Evolutionary conservation across 2,797 vertebrate genomes (phyloP), one percentile per base, ranked within the genome.

Genomic region (Syndactyla subalaris): DNA sequence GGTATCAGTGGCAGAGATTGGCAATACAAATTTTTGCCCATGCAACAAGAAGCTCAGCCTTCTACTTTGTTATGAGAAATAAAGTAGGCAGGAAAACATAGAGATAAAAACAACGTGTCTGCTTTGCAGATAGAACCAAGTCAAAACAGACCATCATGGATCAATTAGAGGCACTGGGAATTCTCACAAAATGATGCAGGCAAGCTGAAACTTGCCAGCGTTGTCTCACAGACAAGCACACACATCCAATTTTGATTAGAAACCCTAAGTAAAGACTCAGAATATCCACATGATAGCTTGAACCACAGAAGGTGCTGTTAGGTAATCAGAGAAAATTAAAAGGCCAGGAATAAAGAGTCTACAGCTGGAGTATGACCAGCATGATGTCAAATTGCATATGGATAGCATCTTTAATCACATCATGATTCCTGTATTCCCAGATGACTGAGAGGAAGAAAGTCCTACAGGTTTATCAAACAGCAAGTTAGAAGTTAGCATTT

Each of bases 281-380:
- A 92, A 18, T 65, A 93, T 72, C 89, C 66, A 67, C 70, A 88
- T 12, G 11, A 86, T 87, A 87, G 85, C 52, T 61, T 85, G 68
- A 95, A 86, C 43, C 71, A 89, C 82, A 95, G 87, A 95, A 95
- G 81, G 79, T 95, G 87, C 93, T 94, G 89, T 85, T 92, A 88
- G 87, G 65, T 95, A 89, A 93, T 92, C 68, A 91, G 8, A 88
- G 91, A 93, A 94, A 96, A 96, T 91, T 96, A 96, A 93, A 95
- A 95, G 91, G 72, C 91, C 89, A 81, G 48, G 58, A 93, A 91
- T 93, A 89, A 91, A 95, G 68, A 93, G 55, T 54, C 68, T 74
- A 58, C 92, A 94, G 86, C 88, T 83, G 93, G 68, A 94, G 22
- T 39, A 95, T 6, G 46, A 96, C 58, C 87, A 94, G 78, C 55